A percentile compares a stretch with the other conserved stretches of the same genome.
Evolutionary conservation across 2,113 vertebrate genomes (phyloP).

Genomic region (Cavia porcellus): DNA sequence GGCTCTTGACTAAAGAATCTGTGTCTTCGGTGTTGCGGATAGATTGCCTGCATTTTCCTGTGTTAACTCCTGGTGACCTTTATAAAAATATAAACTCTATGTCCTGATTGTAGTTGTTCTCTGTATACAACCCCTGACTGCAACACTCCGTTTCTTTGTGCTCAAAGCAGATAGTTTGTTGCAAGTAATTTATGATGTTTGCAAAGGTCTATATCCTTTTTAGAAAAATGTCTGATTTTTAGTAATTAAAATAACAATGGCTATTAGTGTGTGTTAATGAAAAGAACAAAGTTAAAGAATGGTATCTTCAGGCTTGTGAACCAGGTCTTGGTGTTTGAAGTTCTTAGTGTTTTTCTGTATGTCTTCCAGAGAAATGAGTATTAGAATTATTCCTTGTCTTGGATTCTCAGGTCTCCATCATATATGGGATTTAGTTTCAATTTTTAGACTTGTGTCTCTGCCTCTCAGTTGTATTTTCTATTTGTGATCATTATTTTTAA

Average conservation of each 20-base stretch:
- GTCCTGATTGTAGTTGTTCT: too few species aligned
- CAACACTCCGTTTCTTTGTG: not conserved
- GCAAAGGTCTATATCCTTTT: not conserved
- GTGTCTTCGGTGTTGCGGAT: too few species aligned
- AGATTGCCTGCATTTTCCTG: too few species aligned
- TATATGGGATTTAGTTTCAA: not conserved
- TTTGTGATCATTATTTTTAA: conserved; percentile 8
- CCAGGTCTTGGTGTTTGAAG: not conserved
- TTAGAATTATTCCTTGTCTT: not conserved
- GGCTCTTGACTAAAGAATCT: too few species aligned
- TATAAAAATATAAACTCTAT: too few species aligned
- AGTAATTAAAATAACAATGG: conserved; percentile 31
- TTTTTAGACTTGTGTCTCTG: not conserved
- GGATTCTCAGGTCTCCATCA: not conserved
- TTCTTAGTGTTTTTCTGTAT: not conserved
- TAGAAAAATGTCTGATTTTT: not conserved
- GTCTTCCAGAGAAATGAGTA: not conserved
- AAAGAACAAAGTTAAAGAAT: not conserved
- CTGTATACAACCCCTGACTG: too few species aligned
- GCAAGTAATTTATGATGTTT: not conserved
- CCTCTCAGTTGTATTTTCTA: not conserved
- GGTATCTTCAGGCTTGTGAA: not conserved
- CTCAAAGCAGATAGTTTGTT: conserved; percentile 19
- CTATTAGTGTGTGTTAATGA: conserved; percentile 9
- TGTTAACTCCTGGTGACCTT: too few species aligned